Evolutionary conservation across 2,888 invertebrate genomes (phyloP).

Genomic region (Apodemia hepburni): DNA sequence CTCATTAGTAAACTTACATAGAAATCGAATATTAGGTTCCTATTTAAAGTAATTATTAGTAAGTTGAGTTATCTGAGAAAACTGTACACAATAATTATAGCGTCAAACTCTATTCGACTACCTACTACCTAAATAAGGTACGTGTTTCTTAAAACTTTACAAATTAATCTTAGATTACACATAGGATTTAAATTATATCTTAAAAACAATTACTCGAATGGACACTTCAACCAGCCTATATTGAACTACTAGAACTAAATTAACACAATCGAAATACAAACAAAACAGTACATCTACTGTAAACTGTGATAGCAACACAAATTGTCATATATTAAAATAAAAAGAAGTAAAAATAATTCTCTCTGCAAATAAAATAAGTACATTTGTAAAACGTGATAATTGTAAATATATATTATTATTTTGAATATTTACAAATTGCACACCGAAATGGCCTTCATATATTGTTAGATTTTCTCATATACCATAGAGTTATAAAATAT

Average conservation of each 20-base stretch:
- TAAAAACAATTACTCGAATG: slow-evolving; percentile 56
- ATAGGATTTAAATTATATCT: slow-evolving; percentile 31
- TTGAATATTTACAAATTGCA: slow-evolving; percentile 32
- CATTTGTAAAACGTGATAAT: slow-evolving; percentile 23
- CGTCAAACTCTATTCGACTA: slow-evolving; percentile 9
- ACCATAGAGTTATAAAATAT: not conserved
- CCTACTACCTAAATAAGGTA: slow-evolving; percentile 13
- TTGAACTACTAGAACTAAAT: slow-evolving; percentile 26
- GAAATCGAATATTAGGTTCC: slow-evolving; percentile 11
- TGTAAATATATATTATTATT: slow-evolving; percentile 28
- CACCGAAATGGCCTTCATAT: slow-evolving; percentile 33
- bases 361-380: slow-evolving; percentile 22
- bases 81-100: slow-evolving; percentile 6
- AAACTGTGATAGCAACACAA: slow-evolving; percentile 19
- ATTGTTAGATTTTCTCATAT: not conserved
- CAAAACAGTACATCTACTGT: slow-evolving; percentile 23
- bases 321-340: slow-evolving; percentile 18
- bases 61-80: slow-evolving; percentile 1
- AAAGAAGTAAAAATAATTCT: slow-evolving; percentile 22
- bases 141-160: slow-evolving; percentile 10
- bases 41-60: not conserved
- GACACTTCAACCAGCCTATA: slow-evolving; percentile 71
- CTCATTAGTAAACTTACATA: slow-evolving; percentile 9
- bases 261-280: slow-evolving; percentile 23
- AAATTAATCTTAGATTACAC: slow-evolving; percentile 16